phyloP scores from a whole-genome alignment of 2,797 vertebrate genomes.

The Brotula barbata region DNA sequence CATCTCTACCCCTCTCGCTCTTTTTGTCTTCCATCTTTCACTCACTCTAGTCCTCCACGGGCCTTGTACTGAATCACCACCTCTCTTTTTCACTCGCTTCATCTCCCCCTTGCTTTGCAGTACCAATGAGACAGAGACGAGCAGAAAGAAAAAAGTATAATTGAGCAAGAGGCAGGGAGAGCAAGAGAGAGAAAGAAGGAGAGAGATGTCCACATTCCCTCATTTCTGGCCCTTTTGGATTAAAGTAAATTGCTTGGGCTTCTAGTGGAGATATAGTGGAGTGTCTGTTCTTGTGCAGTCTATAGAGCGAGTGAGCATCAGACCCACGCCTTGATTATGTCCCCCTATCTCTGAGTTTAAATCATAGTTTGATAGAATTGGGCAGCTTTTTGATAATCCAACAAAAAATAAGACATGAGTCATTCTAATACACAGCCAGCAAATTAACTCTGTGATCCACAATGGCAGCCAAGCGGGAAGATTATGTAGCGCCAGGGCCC shows the following conservation, averaged over 20 bases:
- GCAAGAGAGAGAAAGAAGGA: slow-evolving; percentile 13
- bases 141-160: too few species aligned
- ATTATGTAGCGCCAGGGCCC: slow-evolving; percentile 31
- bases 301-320: slow-evolving; percentile 35
- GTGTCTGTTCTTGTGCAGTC: slow-evolving; percentile 43
- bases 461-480: slow-evolving; percentile 49
- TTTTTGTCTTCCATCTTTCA: slow-evolving; percentile 67
- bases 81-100: slow-evolving; percentile 56
- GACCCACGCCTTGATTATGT: slow-evolving; percentile 35
- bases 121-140: slow-evolving; percentile 34
- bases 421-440: slow-evolving; percentile 65
- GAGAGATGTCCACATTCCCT: slow-evolving; percentile 28
- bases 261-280: slow-evolving; percentile 45
- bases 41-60: slow-evolving; percentile 62
- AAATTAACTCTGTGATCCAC: slow-evolving; percentile 62
- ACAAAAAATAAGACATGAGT: slow-evolving; percentile 63
- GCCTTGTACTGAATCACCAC: slow-evolving; percentile 58
- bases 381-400: slow-evolving; percentile 61
- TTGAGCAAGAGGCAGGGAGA: slow-evolving; percentile 12
- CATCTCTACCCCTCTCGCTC: slow-evolving; percentile 63
- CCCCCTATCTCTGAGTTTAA: slow-evolving; percentile 50
- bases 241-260: slow-evolving; percentile 51
- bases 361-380: slow-evolving; percentile 48
- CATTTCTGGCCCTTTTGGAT: slow-evolving; percentile 39
- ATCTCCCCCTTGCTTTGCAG: slow-evolving; percentile 58